These are phyloP conservation scores for Stegodyphus mimosarum DNA, from an alignment of 1,140 invertebrate genomes.

Conservation along the genomic window DNA sequence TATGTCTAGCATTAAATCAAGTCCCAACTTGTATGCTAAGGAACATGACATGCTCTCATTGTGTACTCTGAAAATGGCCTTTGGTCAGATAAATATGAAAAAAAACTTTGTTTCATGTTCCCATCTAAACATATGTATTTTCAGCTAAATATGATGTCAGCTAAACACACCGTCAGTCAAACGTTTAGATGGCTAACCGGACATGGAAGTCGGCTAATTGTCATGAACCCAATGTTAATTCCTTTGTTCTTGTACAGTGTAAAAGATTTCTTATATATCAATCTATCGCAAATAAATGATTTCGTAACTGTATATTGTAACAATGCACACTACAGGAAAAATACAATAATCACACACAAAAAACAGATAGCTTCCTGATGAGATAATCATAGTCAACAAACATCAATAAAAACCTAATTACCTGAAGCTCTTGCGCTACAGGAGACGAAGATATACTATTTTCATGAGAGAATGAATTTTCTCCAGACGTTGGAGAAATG, in stretches of 20 bases:
- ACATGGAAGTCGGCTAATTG: too few species aligned
- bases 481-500: slow-evolving; percentile 14
- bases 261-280: background rate
- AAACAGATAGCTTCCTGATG: background rate
- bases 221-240: background rate
- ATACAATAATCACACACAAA: background rate
- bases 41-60: too few species aligned
- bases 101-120: too few species aligned
- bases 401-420: background rate
- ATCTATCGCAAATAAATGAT: background rate
- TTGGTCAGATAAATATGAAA: too few species aligned
- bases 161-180: too few species aligned
- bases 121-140: too few species aligned
- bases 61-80: too few species aligned
- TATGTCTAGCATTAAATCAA: too few species aligned
- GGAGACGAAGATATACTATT: slow-evolving; percentile 37
- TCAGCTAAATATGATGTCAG: too few species aligned
- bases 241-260: background rate
- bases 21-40: too few species aligned
- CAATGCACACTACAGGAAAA: too few species aligned
- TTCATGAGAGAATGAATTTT: slow-evolving; percentile 31
- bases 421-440: slow-evolving; percentile 29
- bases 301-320: background rate
- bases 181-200: too few species aligned
- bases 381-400: background rate